Evolutionary conservation across 2,797 vertebrate genomes (phyloP).

Genomic region (Pampus argenteus): DNA sequence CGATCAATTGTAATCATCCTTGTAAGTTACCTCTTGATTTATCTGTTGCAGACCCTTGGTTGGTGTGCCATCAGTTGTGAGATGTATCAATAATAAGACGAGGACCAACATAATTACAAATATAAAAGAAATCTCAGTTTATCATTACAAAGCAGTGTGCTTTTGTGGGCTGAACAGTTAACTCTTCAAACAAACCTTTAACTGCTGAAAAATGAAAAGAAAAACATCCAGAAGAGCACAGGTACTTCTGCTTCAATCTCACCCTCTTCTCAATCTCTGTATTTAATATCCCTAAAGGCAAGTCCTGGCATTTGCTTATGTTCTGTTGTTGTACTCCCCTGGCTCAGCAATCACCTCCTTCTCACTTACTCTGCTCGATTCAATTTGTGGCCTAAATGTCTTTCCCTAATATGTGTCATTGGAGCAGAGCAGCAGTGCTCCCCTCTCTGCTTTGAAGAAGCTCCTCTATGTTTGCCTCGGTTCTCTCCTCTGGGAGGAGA

Average conservation of each 20-base stretch:
- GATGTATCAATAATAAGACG: not conserved
- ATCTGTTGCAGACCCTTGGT: not conserved
- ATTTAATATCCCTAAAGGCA: constrained; percentile 52
- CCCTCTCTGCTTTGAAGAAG: constrained; percentile 51
- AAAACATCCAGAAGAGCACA: not conserved
- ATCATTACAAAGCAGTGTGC: not conserved
- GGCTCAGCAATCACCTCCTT: constrained; percentile 43
- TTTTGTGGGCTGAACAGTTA: not conserved
- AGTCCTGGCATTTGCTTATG: constrained; percentile 52
- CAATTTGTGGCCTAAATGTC: constrained; percentile 73
- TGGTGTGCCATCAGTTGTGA: not conserved
- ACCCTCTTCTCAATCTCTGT: constrained; percentile 34
- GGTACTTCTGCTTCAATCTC: constrained; percentile 24
- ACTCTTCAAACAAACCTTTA: constrained; percentile 6
- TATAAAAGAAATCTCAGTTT: not conserved
- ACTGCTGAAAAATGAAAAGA: not conserved
- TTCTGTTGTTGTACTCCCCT: constrained; percentile 47
- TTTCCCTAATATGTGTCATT: constrained; percentile 73
- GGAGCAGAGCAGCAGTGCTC: constrained; percentile 54
- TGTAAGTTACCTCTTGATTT: constrained; percentile 2
- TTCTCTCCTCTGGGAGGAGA: constrained; percentile 51
- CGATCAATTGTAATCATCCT: not conserved
- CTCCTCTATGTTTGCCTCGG: constrained; percentile 63
- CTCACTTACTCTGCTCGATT: constrained; percentile 53
- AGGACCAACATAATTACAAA: not conserved